Evolutionary conservation across 2,113 vertebrate genomes (phyloP), one percentile per base, ranked within the genome.

Genomic region (Myodes glareolus): DNA sequence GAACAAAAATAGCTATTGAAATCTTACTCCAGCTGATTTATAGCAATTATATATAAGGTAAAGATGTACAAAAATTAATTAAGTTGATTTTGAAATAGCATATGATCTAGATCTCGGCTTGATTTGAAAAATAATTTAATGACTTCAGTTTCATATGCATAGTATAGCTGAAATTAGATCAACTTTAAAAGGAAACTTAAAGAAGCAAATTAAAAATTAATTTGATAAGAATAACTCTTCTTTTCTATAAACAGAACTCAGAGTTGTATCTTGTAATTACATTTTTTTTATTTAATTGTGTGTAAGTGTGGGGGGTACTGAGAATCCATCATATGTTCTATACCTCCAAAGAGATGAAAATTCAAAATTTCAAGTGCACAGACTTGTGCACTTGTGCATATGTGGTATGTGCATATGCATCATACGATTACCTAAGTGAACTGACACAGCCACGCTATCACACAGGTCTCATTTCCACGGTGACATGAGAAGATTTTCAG

Each of bases 31-130:
- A 76, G 0, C 1, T 39, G 68, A 96, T 81, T 92, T 80, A 76
- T 13, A 58, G 5, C 80, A 72, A 96, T 10, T 80, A 27, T 5
- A 75, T 1, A 68, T 19, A 84, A 85, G 47, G 55, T 94, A 55
- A 96, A 16, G 33, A 70, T 47, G 2, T 14, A 77, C 29, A 68
- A 90, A 95, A 91, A 42, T 86, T 90, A 90, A 90, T 73, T 55
- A 36, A 97, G 33, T 47, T 90, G 13, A 36, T 95, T 94, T 93
- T 96, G 9, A 90, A 97, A 81, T 31, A 63, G 3, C 9, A 84
- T 52, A 90, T 42, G 6, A 61, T 52, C n/a, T 89, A 75, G 70
- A 36, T 11, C 17, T 88, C 72, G 0, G 58, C n/a, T 93, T 90
- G 6, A 90, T 84, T 90, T 85, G 72, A 67, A 95, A 94, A 85